phyloP scores from a whole-genome alignment of 37 sponge, comb jelly and placozoan species.

The Bolinopsis microptera region DNA sequence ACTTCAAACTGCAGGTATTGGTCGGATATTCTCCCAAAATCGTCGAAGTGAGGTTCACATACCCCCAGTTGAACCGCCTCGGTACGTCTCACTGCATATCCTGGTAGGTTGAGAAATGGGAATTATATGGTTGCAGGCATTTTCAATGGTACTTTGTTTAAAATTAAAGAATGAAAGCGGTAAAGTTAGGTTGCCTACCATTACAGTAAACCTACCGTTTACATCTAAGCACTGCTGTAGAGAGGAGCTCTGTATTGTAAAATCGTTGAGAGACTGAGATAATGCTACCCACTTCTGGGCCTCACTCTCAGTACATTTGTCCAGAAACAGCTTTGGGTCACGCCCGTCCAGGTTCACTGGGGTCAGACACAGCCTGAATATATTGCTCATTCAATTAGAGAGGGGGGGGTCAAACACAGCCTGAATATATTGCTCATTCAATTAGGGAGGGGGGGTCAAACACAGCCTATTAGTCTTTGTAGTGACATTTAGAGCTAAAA shows the following conservation, averaged over 20 bases:
- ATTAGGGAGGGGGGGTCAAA: no score
- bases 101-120: no score
- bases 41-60: slow-evolving; percentile 7
- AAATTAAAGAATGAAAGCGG: no score
- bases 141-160: no score
- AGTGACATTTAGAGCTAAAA: no score
- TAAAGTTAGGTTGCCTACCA: no score
- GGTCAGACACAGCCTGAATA: background rate
- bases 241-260: background rate
- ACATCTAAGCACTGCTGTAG: slow-evolving; percentile 21
- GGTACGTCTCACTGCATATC: background rate
- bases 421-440: no score
- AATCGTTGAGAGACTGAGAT: background rate
- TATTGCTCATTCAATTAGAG: no score
- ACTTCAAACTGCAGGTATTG: slow-evolving; percentile 31
- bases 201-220: no score
- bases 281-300: background rate
- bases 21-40: background rate
- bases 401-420: no score
- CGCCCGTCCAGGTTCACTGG: background rate
- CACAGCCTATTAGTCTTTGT: no score
- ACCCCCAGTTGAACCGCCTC: background rate
- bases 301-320: background rate
- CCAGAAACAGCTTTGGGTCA: background rate
- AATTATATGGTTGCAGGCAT: no score